A percentile compares a stretch with the other conserved stretches of the same genome.
These are phyloP conservation scores for Ctenopoma kingsleyae DNA, from an alignment of 2,797 vertebrate genomes.

Conservation along the genomic window DNA sequence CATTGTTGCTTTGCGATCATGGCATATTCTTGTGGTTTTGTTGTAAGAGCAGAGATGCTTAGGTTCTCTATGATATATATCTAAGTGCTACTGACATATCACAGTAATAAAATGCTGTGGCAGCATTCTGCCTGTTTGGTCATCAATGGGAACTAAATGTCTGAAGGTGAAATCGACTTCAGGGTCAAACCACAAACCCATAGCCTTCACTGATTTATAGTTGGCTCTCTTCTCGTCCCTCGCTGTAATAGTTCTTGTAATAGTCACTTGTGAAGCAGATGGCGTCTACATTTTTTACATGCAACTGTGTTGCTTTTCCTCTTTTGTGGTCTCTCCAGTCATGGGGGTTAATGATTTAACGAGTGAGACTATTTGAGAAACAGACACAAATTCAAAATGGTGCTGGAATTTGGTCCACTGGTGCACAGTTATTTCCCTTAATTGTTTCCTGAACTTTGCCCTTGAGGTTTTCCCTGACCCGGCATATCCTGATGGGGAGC, in stretches of 20 bases:
- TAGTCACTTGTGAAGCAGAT: slow-evolving; percentile 48
- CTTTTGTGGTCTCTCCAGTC: slow-evolving; percentile 51
- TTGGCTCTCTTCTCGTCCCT: slow-evolving; percentile 41
- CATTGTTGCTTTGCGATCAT: not conserved
- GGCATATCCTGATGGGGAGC: slow-evolving; percentile 69
- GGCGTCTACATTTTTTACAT: slow-evolving; percentile 48
- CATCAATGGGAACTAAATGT: slow-evolving; percentile 28
- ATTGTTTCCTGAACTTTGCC: slow-evolving; percentile 86
- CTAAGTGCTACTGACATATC: slow-evolving; percentile 53
- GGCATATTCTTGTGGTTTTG: not conserved
- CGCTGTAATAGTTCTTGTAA: slow-evolving; percentile 44
- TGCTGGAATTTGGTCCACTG: slow-evolving; percentile 41
- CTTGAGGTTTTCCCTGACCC: slow-evolving; percentile 74
- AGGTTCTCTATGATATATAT: slow-evolving; percentile 13
- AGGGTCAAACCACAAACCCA: slow-evolving; percentile 59
- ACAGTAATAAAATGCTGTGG: slow-evolving; percentile 50
- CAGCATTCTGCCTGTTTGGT: slow-evolving; percentile 34
- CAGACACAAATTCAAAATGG: slow-evolving; percentile 59
- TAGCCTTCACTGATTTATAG: slow-evolving; percentile 54
- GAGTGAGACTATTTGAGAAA: slow-evolving; percentile 66
- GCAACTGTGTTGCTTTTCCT: slow-evolving; percentile 51
- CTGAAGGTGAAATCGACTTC: slow-evolving; percentile 65
- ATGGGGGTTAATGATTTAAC: slow-evolving; percentile 73
- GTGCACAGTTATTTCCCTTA: slow-evolving; percentile 76
- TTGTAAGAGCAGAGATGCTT: slow-evolving; percentile 4